phyloP scores from a whole-genome alignment of 2,797 vertebrate genomes.

The Cyprinodon diabolis region DNA sequence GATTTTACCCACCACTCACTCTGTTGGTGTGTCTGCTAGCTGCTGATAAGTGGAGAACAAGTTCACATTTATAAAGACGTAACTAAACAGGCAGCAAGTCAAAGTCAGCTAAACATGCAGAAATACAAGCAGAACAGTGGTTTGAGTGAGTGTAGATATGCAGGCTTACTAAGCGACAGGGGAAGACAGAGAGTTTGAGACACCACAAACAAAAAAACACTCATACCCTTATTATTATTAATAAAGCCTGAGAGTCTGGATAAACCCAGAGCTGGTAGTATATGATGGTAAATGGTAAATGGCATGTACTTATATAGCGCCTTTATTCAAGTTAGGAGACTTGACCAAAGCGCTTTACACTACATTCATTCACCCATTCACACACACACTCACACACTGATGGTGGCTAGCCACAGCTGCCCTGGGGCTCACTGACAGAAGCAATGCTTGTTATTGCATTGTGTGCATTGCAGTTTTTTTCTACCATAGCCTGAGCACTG shows the following conservation, averaged over 20 bases:
- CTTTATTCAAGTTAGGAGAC: too few species aligned
- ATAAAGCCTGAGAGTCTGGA: constrained; percentile 44
- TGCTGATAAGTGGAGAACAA: constrained; percentile 73
- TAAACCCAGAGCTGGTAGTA: constrained; percentile 45
- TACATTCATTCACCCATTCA: too few species aligned
- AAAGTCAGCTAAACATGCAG: constrained; percentile 19
- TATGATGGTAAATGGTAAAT: too few species aligned
- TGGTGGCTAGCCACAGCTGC: too few species aligned
- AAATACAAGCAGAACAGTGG: constrained; percentile 7
- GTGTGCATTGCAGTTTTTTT: constrained; percentile 40
- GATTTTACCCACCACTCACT: constrained; percentile 73
- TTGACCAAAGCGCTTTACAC: too few species aligned
- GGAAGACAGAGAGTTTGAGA: constrained; percentile 10
- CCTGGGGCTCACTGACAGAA: too few species aligned
- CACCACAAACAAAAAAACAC: constrained; percentile 22
- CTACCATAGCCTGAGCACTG: constrained; percentile 52
- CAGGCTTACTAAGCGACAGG: constrained; percentile 9
- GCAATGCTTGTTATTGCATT: constrained; percentile 57
- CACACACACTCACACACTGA: too few species aligned
- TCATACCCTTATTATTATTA: constrained; percentile 23
- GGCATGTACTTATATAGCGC: too few species aligned
- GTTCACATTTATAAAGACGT: constrained; percentile 45
- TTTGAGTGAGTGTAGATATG: neutral
- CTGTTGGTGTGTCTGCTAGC: constrained; percentile 70
- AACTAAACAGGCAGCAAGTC: constrained; percentile 23